A percentile compares a stretch with the other conserved stretches of the same genome.
Conservation (phyloP, 2,113 vertebrate genomes). For the Peromyscus leucopus region DNA sequence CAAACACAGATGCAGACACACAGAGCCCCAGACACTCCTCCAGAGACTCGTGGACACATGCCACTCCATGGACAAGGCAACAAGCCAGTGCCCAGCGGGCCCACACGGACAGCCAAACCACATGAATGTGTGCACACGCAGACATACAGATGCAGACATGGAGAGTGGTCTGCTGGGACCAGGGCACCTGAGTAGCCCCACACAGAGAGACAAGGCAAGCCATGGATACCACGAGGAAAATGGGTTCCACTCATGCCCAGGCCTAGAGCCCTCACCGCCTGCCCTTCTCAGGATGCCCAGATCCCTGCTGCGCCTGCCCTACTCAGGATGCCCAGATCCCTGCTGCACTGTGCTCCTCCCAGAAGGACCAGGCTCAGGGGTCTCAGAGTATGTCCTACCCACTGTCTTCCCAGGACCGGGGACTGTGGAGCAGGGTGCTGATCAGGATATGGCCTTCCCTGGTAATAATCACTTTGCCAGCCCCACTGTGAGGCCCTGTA, state of each 20-base stretch:
- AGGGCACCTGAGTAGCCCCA: neutral
- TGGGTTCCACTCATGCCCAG: neutral
- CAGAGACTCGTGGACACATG: neutral
- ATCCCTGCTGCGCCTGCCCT: neutral
- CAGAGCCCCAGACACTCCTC: neutral
- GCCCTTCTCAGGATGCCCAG: neutral
- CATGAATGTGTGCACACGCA: accelerated
- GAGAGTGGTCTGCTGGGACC: neutral
- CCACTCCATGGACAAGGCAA: neutral
- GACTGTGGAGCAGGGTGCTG: neutral
- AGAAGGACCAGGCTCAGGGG: neutral
- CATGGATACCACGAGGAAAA: neutral
- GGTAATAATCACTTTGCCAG: neutral
- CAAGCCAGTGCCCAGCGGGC: neutral
- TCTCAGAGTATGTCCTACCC: neutral
- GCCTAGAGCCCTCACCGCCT: neutral
- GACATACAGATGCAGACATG: neutral
- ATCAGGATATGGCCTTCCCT: neutral
- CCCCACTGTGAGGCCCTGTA: neutral
- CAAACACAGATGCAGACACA: slow-evolving; percentile 41
- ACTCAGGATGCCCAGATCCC: neutral
- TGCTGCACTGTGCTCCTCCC: neutral
- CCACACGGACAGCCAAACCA: neutral
- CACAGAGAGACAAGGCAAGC: neutral
- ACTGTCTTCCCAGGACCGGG: neutral